Evolutionary conservation across 2,113 vertebrate species (phyloP).

Genomic region (Nothocercus nigrocapillus): DNA sequence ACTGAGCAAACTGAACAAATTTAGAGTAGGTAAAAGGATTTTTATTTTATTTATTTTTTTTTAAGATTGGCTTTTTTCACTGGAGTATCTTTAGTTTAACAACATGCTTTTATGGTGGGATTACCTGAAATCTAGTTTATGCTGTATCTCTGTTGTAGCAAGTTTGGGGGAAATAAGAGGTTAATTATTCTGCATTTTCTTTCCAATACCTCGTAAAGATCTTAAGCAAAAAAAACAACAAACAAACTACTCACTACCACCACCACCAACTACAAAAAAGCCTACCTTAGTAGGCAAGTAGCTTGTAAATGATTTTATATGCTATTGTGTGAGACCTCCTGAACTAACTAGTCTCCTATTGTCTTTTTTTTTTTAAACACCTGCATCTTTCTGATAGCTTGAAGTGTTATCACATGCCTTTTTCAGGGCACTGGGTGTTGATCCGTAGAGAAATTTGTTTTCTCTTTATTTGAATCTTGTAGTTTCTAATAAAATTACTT

Average conservation of each 20-base stretch:
- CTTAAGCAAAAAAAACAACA: neutral
- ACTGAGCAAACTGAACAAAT: constrained; percentile 52
- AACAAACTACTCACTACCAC: too few relatives aligned
- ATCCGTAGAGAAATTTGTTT: neutral
- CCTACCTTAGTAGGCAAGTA: constrained; percentile 9
- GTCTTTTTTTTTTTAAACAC: neutral
- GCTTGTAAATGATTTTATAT: constrained; percentile 16
- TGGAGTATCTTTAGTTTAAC: neutral
- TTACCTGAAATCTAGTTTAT: neutral
- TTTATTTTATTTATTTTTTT: neutral
- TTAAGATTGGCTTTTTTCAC: neutral
- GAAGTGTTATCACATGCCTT: neutral
- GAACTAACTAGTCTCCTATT: neutral
- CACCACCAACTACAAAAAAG: too few relatives aligned
- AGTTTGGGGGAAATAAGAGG: neutral
- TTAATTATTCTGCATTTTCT: constrained; percentile 24
- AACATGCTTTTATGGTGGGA: neutral
- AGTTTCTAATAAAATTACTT: constrained; percentile 19
- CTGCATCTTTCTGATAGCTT: neutral
- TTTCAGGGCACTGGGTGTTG: neutral
- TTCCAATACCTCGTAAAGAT: constrained; percentile 23
- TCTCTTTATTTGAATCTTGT: constrained; percentile 12
- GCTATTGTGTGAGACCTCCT: neutral
- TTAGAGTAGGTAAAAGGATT: neutral
- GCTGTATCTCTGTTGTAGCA: neutral